Evolutionary conservation across 2,113 vertebrate genomes (phyloP).

Genomic region (Ramphastos sulfuratus): DNA sequence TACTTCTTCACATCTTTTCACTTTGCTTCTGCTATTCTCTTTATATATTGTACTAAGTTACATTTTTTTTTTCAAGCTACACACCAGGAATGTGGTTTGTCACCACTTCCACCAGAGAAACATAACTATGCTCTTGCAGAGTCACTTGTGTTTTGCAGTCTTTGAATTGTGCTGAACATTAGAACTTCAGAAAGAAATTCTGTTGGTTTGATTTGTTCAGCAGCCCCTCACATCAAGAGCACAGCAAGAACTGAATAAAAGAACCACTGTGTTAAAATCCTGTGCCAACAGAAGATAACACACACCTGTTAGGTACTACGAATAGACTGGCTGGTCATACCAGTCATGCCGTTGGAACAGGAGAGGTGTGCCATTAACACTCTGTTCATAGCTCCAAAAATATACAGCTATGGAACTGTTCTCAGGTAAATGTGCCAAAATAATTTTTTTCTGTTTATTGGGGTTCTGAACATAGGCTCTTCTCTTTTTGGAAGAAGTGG

Average conservation of each 20-base stretch:
- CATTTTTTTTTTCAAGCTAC: background rate
- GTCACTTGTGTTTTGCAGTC: background rate
- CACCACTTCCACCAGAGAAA: background rate
- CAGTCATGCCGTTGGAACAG: background rate
- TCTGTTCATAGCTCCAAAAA: background rate
- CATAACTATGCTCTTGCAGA: rapidly evolving
- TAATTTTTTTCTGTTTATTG: background rate
- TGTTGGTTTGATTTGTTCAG: background rate
- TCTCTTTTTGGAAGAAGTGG: background rate
- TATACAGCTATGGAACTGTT: background rate
- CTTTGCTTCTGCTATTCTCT: background rate
- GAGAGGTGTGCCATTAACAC: constrained; percentile 26
- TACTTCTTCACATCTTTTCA: background rate
- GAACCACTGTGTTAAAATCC: background rate
- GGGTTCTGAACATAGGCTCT: background rate
- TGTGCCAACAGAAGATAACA: background rate
- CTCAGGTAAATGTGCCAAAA: constrained; percentile 45
- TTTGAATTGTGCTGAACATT: background rate
- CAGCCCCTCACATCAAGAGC: background rate
- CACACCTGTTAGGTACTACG: constrained; percentile 19
- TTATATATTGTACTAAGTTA: background rate
- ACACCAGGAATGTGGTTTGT: background rate
- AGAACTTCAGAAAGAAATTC: background rate
- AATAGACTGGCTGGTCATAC: constrained; percentile 12
- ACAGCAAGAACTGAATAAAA: background rate